Evolutionary conservation across 1,140 invertebrate genomes (phyloP), one percentile per base, ranked within the genome.

Genomic region (Drosophila quadrilineata): DNA sequence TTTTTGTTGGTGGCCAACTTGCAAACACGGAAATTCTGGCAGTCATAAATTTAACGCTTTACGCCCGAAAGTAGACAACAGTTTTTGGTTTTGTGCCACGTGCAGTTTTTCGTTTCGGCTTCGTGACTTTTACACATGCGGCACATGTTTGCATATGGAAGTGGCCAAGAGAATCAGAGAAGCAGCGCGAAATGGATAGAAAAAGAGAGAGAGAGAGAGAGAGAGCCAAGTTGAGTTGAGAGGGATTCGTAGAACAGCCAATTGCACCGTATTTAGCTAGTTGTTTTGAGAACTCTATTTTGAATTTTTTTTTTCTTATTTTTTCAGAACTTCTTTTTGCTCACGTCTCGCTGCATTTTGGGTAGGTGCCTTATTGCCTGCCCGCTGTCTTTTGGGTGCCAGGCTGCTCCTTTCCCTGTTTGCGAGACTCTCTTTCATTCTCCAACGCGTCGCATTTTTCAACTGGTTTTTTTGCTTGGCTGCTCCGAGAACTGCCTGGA

Each of bases 211-310:
- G 22, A 29, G 12, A 14, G 6, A 17, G 17, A 40, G 33, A 40
- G 48, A 50, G 48, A 16, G 16, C 16, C 14, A 16, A 45, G 31
- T 6, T 12, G 56, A 57, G 52, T 43, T 56, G 36, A 65, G 40
- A 31, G 31, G 4, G 12, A 17, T 6, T 29, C 16, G 5, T 43
- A n/a, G 33, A 50, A 28, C 19, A 22, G 40, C 46, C 65, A 62
- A 70, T 77, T 73, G 70, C 59, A 40, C 54, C 75, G 59, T 80
- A 75, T 84, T 84, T 85, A 84, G 79, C 60, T 56, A 71, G 62
- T 69, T 85, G 80, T 85, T 85, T 85, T 85, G 59, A 79, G 75
- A 85, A 85, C 79, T 85, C 79, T 71, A 85, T 85, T 85, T 85
- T n/a, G n/a, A n/a, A n/a, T n/a, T n/a, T n/a, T n/a, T n/a, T n/a